Percentiles rank a stretch among this genome's conserved stretches.
Evolutionary conservation across 2,797 vertebrate species (phyloP).

Genomic region (Mastacembelus armatus): DNA sequence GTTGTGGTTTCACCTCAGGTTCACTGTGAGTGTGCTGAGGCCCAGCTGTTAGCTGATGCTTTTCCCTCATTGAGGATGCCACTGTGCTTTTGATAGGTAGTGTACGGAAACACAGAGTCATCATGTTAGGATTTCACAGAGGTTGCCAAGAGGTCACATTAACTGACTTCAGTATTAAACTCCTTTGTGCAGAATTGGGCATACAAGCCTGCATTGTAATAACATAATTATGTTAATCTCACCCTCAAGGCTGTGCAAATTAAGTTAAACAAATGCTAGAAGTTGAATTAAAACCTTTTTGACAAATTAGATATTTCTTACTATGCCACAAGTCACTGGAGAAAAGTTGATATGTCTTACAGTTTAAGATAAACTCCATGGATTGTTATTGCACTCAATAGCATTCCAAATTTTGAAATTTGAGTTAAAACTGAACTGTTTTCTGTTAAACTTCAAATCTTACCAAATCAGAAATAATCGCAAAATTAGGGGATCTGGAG

Average conservation of each 20-base stretch:
- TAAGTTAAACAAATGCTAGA: slow-evolving; percentile 31
- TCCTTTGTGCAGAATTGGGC: slow-evolving; percentile 23
- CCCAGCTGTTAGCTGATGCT: slow-evolving; percentile 72
- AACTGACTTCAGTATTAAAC: slow-evolving; percentile 30
- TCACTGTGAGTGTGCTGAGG: slow-evolving; percentile 68
- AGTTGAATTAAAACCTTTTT: slow-evolving; percentile 26
- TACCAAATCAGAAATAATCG: slow-evolving; percentile 18
- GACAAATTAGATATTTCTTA: slow-evolving; percentile 28
- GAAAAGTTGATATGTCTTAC: slow-evolving; percentile 12
- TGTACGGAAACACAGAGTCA: slow-evolving; percentile 64
- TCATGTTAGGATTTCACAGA: slow-evolving; percentile 49
- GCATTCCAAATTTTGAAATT: not conserved
- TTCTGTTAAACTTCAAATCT: slow-evolving; percentile 15
- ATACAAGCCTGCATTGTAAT: slow-evolving; percentile 20
- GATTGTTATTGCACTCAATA: slow-evolving; percentile 9
- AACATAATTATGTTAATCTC: slow-evolving; percentile 45
- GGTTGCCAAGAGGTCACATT: slow-evolving; percentile 54
- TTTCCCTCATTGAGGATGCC: slow-evolving; percentile 62
- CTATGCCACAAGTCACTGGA: slow-evolving; percentile 17
- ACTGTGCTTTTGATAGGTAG: slow-evolving; percentile 62
- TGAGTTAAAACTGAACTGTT: slow-evolving; percentile 9
- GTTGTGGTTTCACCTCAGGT: slow-evolving; percentile 80
- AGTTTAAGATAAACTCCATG: not conserved
- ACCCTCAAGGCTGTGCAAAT: slow-evolving; percentile 28
- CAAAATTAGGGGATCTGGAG: slow-evolving; percentile 19